Percentiles rank a stretch among this genome's conserved stretches.
phyloP scores from a whole-genome alignment of 2,113 vertebrate genomes.

The Callipepla squamata region DNA sequence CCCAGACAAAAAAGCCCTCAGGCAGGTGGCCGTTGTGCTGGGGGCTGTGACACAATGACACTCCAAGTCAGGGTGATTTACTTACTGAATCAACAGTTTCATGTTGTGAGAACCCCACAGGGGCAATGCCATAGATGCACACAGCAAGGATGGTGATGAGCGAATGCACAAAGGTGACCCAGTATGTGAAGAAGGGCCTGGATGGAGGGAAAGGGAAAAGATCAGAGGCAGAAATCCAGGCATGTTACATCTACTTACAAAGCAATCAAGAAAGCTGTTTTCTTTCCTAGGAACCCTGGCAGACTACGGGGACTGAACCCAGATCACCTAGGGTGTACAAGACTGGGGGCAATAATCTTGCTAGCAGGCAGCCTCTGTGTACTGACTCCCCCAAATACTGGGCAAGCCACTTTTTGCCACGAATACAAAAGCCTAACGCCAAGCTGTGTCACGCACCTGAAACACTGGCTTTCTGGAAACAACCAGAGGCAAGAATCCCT shows the following conservation, averaged over 20 bases:
- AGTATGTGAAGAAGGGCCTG: constrained; percentile 99
- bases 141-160: constrained; percentile 96
- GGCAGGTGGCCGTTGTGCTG: background rate
- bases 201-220: background rate
- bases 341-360: background rate
- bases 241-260: background rate
- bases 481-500: background rate
- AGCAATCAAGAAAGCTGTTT: background rate
- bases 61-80: background rate
- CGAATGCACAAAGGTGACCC: constrained; percentile 97
- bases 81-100: constrained; percentile 98
- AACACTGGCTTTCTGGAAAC: background rate
- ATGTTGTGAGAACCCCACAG: constrained; percentile 97
- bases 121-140: constrained; percentile 95
- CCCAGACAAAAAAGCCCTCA: background rate
- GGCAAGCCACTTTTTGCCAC: background rate
- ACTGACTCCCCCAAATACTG: background rate
- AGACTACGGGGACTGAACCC: background rate
- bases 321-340: background rate
- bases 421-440: background rate
- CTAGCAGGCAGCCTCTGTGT: background rate
- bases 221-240: background rate
- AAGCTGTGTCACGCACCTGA: background rate
- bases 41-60: background rate
- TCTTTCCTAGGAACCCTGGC: background rate